Evolutionary conservation across 2,888 invertebrate species (phyloP), one percentile per base, ranked within the genome.

Genomic region (Eupithecia insigniata): DNA sequence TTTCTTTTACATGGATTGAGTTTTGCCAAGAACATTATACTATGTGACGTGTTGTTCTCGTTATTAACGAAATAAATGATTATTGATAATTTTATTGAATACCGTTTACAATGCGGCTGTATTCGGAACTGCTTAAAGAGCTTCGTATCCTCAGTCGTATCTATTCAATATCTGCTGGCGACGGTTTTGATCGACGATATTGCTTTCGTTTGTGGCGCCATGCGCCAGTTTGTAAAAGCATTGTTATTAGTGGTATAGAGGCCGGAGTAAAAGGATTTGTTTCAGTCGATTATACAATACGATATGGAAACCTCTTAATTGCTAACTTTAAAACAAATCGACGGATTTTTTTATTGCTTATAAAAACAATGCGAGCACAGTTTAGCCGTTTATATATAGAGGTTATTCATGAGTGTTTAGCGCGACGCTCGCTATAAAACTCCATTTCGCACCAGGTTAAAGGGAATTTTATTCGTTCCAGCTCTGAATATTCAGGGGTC

Each of bases 131-230:
- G 71, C 73, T 78, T 58, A 28, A 60, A 30, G 67, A 68, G 74
- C 77, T 28, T 60, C 64, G 61, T 64, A 71, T 51, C 46, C 10
- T 10, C 22, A 8, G 22, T 43, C 2, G 18, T 51, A 51, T 51
- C 69, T 58, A 70, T 73, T 72, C 75, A 76, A 76, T 79, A 76
- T 78, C 78, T 78, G 79, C 65, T 68, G 69, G 61, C 69, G 76
- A 78, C 78, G 69, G 67, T 69, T 74, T 72, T 61, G 69, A 72
- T 73, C 66, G 70, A 67, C 66, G 67, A 69, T 69, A 71, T 73
- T 72, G 66, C 34, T 69, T 72, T 70, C 66, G 66, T 46, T 64
- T 43, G n/a, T 46, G 67, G 70, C 65, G 72, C 73, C 60, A 66
- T 69, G 67, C 65, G 72, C 72, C 51, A 34, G 51, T 72, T 69